Evolutionary conservation across 2,113 vertebrate species (phyloP).

Genomic region (Romanogobio albipinnatus): DNA sequence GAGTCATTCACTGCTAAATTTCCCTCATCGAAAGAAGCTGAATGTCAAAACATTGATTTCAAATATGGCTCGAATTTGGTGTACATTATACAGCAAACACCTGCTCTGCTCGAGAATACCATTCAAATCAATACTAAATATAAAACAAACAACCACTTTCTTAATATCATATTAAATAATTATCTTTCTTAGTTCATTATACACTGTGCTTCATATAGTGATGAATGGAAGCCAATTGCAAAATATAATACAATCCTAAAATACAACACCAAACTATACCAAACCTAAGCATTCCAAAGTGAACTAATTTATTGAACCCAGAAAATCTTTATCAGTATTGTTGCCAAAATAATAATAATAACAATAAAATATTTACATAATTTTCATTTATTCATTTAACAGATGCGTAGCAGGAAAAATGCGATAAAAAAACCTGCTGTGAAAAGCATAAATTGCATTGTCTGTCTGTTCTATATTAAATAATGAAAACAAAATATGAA

Average conservation of each 20-base stretch:
- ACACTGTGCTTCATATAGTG: background rate
- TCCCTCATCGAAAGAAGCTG: background rate
- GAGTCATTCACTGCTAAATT: constrained; percentile 6
- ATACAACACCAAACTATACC: background rate
- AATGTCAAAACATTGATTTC: constrained; percentile 27
- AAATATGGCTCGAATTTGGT: background rate
- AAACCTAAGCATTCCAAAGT: no score
- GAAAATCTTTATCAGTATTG: background rate
- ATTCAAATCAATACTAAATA: background rate
- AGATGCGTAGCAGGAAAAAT: background rate
- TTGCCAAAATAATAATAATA: background rate
- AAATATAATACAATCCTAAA: background rate
- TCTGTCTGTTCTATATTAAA: background rate
- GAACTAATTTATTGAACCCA: background rate
- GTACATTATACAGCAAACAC: background rate
- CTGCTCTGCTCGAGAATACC: background rate
- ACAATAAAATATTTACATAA: background rate
- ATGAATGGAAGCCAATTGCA: background rate
- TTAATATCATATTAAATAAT: background rate
- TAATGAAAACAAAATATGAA: background rate
- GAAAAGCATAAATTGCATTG: background rate
- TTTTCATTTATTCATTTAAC: background rate
- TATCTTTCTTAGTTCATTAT: background rate
- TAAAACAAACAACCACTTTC: background rate
- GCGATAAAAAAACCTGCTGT: background rate